Percentiles rank a stretch among this genome's conserved stretches.
phyloP scores from a whole-genome alignment of 1,140 invertebrate species.

The Heliconius melpomene region DNA sequence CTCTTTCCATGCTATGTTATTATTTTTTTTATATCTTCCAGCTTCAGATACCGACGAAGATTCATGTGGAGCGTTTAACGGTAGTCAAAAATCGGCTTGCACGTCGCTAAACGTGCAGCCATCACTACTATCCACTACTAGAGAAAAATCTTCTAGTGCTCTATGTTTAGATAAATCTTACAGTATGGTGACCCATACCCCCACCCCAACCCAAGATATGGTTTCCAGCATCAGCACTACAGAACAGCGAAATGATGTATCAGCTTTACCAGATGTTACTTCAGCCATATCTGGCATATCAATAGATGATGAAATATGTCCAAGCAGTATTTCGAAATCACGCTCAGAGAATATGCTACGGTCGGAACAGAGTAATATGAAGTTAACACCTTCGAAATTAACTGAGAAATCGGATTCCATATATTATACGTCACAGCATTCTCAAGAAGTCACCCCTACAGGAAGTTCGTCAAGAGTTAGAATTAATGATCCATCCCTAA shows the following conservation, averaged over 20 bases:
- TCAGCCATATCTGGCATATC: slow-evolving; percentile 79
- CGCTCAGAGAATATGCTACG: slow-evolving; percentile 76
- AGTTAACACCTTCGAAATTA: slow-evolving; percentile 52
- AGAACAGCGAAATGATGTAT: slow-evolving; percentile 74
- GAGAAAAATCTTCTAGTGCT: slow-evolving; percentile 76
- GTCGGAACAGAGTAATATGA: slow-evolving; percentile 69
- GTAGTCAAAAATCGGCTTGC: slow-evolving; percentile 75
- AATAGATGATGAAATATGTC: slow-evolving; percentile 76
- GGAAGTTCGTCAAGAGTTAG: slow-evolving; percentile 57
- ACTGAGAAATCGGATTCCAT: slow-evolving; percentile 76
- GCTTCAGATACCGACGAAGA: slow-evolving; percentile 79
- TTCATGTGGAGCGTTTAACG: slow-evolving; percentile 73
- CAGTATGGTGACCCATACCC: slow-evolving; percentile 74
- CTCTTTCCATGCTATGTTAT: no score
- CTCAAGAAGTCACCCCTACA: slow-evolving; percentile 69
- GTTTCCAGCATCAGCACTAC: slow-evolving; percentile 80
- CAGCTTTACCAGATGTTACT: slow-evolving; percentile 73
- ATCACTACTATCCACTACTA: slow-evolving; percentile 69
- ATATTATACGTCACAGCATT: slow-evolving; percentile 78
- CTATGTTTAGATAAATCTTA: slow-evolving; percentile 76
- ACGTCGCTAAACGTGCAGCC: slow-evolving; percentile 74
- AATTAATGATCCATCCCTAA: slow-evolving; percentile 67
- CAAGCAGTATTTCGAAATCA: slow-evolving; percentile 77
- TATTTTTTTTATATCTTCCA: slow-evolving; percentile 29
- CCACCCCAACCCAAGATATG: slow-evolving; percentile 79